Percentiles rank a stretch among this genome's conserved stretches.
phyloP scores from a whole-genome alignment of 2,888 invertebrate genomes.

The Parapristionchus giblindavisi region DNA sequence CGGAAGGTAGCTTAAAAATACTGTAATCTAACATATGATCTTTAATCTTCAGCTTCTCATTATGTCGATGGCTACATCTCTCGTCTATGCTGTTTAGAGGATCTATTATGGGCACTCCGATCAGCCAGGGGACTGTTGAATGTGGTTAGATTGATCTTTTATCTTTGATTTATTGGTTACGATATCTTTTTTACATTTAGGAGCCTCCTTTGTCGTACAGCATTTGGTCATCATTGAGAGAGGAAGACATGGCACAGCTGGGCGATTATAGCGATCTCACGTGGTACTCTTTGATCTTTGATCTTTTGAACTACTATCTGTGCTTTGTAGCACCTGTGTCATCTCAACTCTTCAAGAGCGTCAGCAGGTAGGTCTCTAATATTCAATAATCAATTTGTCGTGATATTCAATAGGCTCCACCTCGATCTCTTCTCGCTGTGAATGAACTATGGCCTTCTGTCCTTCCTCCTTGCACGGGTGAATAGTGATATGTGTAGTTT shows the following conservation, averaged over 20 bases:
- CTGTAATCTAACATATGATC: not conserved
- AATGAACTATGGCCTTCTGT: slow-evolving; percentile 25
- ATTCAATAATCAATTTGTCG: not conserved
- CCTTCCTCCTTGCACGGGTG: too few species aligned
- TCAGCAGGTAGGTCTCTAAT: not conserved
- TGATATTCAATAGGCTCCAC: not conserved
- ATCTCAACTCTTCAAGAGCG: slow-evolving; percentile 25
- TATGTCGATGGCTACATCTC: slow-evolving; percentile 37
- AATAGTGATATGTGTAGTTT: too few species aligned
- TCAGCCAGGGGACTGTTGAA: slow-evolving; percentile 23
- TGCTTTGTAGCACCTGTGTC: slow-evolving; percentile 22
- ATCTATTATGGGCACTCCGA: slow-evolving; percentile 33
- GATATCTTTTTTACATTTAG: not conserved
- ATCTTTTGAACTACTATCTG: not conserved
- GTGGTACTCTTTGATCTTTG: not conserved
- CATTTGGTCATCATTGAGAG: slow-evolving; percentile 29
- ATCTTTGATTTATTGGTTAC: not conserved
- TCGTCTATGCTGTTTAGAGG: slow-evolving; percentile 30
- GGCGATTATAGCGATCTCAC: slow-evolving; percentile 29
- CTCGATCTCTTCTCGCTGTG: slow-evolving; percentile 4
- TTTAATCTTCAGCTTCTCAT: slow-evolving; percentile 17
- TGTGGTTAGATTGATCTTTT: slow-evolving; percentile 1
- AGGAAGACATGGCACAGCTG: slow-evolving; percentile 36
- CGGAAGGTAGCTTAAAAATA: slow-evolving; percentile 1
- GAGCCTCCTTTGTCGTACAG: slow-evolving; percentile 24